Evolutionary conservation across 2,797 vertebrate species (phyloP).

Genomic region (Crenuchus spilurus): DNA sequence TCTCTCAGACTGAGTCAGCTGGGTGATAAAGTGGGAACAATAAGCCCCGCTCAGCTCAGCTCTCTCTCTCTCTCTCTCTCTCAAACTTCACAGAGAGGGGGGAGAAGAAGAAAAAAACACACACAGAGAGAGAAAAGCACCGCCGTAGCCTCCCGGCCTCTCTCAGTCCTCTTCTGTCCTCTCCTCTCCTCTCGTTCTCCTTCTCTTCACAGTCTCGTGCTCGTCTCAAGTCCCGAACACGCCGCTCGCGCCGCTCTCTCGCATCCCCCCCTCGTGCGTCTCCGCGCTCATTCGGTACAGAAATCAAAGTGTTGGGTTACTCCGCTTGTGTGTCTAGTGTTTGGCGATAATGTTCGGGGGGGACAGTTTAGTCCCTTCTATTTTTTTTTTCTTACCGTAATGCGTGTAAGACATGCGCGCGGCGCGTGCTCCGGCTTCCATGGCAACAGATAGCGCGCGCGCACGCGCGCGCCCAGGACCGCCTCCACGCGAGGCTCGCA

Average conservation of each 20-base stretch:
- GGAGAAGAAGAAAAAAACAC: constrained; percentile 11
- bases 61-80: constrained; percentile 62
- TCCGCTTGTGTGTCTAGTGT: constrained; percentile 69
- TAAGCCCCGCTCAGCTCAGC: constrained; percentile 77
- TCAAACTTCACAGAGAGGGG: constrained; percentile 73
- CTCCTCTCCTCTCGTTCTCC: constrained; percentile 9
- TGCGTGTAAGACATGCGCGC: constrained; percentile 82
- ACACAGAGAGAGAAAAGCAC: constrained; percentile 55
- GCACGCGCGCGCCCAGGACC: background rate
- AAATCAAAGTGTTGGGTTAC: constrained; percentile 81
- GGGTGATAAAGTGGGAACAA: constrained; percentile 79
- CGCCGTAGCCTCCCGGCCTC: constrained; percentile 41
- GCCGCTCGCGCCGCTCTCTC: constrained; percentile 69
- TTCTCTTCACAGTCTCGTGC: constrained; percentile 63
- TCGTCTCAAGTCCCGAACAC: constrained; percentile 67
- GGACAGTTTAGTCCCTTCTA: constrained; percentile 75
- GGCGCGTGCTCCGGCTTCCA: constrained; percentile 55
- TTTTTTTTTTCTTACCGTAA: too few relatives aligned
- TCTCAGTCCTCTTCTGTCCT: constrained; percentile 40
- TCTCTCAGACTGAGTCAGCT: constrained; percentile 74
- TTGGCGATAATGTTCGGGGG: constrained; percentile 64
- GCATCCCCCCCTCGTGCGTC: constrained; percentile 78
- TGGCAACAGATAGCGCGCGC: too few relatives aligned
- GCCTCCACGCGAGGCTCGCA: too few relatives aligned
- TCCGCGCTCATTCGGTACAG: constrained; percentile 68